Evolutionary conservation across 2,888 invertebrate genomes (phyloP).

Genomic region (Callyntrura sp.): DNA sequence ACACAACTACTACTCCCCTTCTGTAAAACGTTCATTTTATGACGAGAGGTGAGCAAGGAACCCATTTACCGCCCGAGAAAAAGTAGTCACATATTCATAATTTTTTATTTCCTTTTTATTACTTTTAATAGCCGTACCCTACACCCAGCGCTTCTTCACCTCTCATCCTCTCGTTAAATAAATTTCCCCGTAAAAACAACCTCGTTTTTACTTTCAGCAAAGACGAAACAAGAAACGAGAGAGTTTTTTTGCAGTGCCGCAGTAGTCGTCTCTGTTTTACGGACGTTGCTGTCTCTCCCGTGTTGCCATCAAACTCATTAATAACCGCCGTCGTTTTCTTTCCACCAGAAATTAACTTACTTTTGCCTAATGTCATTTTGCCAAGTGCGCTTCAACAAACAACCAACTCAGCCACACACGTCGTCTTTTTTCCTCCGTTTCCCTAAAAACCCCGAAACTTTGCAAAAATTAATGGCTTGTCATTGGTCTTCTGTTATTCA

Average conservation of each 20-base stretch:
- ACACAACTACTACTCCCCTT: too few relatives aligned
- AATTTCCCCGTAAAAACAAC: background rate
- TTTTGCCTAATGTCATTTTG: slow-evolving; percentile 26
- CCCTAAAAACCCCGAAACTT: background rate
- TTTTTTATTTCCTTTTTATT: background rate
- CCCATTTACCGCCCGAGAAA: background rate
- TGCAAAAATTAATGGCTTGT: slow-evolving; percentile 79
- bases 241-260: background rate
- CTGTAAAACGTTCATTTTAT: background rate
- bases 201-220: background rate
- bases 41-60: background rate
- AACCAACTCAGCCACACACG: too few relatives aligned
- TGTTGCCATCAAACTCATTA: slow-evolving; percentile 19
- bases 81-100: background rate
- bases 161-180: background rate
- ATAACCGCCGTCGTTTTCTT: slow-evolving; percentile 17
- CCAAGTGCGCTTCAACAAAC: background rate
- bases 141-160: background rate
- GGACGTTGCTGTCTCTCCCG: background rate
- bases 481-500: slow-evolving; percentile 72
- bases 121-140: background rate
- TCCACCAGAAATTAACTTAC: slow-evolving; percentile 15
- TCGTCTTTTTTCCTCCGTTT: background rate
- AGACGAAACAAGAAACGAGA: background rate
- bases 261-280: background rate